phyloP scores from a whole-genome alignment of 2,888 invertebrate genomes.

The Linnaemya vulpina region DNA sequence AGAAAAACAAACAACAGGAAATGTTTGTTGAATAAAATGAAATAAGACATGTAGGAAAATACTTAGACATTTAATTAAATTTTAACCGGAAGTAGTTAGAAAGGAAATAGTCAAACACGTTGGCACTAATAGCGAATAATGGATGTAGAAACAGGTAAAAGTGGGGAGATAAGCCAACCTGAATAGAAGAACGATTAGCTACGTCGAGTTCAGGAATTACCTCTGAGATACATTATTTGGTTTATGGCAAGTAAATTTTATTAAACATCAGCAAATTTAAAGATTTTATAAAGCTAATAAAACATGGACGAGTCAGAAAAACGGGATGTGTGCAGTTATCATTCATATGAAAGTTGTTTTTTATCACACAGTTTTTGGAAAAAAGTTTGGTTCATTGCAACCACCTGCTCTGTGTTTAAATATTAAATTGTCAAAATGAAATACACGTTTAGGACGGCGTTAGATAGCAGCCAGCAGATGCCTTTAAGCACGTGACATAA shows the following conservation, averaged over 20 bases:
- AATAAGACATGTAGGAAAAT: slow-evolving; percentile 56
- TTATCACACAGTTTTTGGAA: too few relatives aligned
- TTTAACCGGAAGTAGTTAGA: slow-evolving; percentile 68
- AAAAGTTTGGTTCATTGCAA: too few relatives aligned
- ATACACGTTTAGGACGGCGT: too few relatives aligned
- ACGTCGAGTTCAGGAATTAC: background rate
- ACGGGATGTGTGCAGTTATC: too few relatives aligned
- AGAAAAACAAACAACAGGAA: slow-evolving; percentile 58
- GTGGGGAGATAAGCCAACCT: background rate
- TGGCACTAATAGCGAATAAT: background rate
- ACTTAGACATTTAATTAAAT: slow-evolving; percentile 70
- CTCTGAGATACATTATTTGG: background rate
- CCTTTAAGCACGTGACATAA: too few relatives aligned
- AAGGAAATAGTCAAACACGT: slow-evolving; percentile 27
- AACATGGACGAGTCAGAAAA: too few relatives aligned
- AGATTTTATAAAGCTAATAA: background rate
- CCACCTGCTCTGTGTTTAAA: too few relatives aligned
- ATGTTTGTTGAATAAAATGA: slow-evolving; percentile 54
- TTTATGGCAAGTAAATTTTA: background rate
- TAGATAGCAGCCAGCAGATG: too few relatives aligned
- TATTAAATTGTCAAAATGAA: too few relatives aligned
- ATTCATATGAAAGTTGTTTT: background rate
- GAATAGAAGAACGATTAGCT: background rate
- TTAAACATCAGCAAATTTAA: background rate
- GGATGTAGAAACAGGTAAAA: background rate